Conservation (phyloP, 2,888 invertebrate species). For the Tiphia femorata region DNA sequence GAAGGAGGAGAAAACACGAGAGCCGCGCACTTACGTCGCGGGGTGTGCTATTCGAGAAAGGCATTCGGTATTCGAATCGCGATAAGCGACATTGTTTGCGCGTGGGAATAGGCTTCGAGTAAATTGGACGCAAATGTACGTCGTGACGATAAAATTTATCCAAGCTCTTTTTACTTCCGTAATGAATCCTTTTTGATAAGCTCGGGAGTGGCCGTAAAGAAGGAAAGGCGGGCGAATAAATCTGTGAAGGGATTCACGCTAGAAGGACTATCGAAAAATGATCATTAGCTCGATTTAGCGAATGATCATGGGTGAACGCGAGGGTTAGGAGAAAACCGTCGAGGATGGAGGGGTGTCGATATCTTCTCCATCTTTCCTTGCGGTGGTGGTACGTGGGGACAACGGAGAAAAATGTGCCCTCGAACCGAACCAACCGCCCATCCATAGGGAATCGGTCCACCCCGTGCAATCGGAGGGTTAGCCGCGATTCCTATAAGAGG, state of each 20-base stretch:
- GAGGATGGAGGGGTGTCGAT: conserved; percentile 23
- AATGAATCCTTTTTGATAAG: too few relatives aligned
- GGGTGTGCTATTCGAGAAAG: too few relatives aligned
- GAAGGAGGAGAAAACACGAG: too few relatives aligned
- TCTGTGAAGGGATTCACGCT: neutral
- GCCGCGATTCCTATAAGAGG: conserved; percentile 30
- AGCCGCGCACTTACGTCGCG: too few relatives aligned
- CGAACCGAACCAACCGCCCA: conserved; percentile 45
- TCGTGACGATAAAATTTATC: too few relatives aligned
- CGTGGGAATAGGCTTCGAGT: too few relatives aligned
- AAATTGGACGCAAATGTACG: too few relatives aligned
- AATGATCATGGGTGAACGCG: conserved; percentile 7
- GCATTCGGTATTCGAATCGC: too few relatives aligned
- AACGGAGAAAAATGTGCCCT: conserved; percentile 48
- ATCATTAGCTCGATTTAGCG: conserved; percentile 28
- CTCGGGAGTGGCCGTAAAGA: neutral
- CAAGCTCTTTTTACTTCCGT: conserved; percentile 24
- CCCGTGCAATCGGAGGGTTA: conserved; percentile 23
- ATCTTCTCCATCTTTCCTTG: conserved; percentile 24
- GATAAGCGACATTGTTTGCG: too few relatives aligned
- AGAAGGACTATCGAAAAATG: conserved; percentile 35
- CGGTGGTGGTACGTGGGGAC: conserved; percentile 12
- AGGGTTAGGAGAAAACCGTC: conserved; percentile 7
- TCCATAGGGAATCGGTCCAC: conserved; percentile 43
- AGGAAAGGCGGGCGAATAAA: neutral